Base-by-base conservation (phyloP, 1,140 invertebrate genomes). In the Ephestia elutella region DNA sequence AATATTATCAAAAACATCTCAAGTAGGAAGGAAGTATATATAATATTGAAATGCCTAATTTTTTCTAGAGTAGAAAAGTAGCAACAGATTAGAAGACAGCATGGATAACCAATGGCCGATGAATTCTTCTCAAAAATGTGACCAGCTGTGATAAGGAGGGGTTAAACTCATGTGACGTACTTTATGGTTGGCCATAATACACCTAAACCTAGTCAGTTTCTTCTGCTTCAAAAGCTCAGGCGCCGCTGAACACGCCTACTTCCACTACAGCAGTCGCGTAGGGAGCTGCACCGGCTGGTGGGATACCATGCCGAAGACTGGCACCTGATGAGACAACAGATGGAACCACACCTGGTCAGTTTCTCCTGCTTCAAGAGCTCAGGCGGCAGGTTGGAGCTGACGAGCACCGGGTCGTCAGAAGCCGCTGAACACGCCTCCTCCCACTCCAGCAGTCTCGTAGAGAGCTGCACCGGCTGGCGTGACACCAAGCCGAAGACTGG, bases 401-500 rank as follows among this genome's bases (percentile, higher is more conserved):
- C 57, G 0, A 86, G 75, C 49, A 89, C 54, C 20, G 75, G 68
- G 71, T 91, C 80, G 61, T 91, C 87, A 25, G 91, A 69, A 5
- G 90, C 77, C 3, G 86, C 58, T 50, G 81, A 71, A 63, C 68
- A 83, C 25, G 80, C 71, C 28, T 90, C 75, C 13, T 85, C 72
- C 61, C 90, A 92, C 21, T 90, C 89, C 58, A 90, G 92, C 67
- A 95, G 93, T 92, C 95, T 96, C 0, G 96, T 97, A 1, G 97
- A 97, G 55, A 99, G 89, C 83, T 98, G 91, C 4, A 99, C 90
- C 0, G 96, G 96, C 97, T 93, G 95, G 85, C 97, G 96, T 0
- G 98, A 99, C 2, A 99, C 91, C n/a, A 99, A 94, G 0, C 98
- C 98, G 89, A 98, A 99, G 49, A 99, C 93, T 11, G 98, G 97